phyloP scores from a whole-genome alignment of 2,113 vertebrate genomes.

The Ameiurus melas region DNA sequence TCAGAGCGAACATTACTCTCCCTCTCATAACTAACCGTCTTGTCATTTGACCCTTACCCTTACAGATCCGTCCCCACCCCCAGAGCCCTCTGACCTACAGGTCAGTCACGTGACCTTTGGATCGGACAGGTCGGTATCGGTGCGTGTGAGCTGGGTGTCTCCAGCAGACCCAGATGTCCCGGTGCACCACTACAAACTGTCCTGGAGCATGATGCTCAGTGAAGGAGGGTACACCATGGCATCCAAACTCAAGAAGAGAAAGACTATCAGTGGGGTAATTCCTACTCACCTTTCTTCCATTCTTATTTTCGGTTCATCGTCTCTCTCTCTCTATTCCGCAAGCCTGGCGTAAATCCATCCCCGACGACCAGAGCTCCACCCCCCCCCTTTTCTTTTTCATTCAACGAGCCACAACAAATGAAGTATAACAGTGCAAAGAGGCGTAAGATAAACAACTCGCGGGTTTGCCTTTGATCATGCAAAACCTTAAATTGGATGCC shows the following conservation, averaged over 20 bases:
- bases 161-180: slow-evolving; percentile 82
- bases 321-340: neutral
- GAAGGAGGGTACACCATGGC: slow-evolving; percentile 69
- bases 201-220: slow-evolving; percentile 81
- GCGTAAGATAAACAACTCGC: slow-evolving; percentile 47
- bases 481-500: slow-evolving; percentile 28
- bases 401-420: slow-evolving; percentile 52
- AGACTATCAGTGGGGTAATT: slow-evolving; percentile 79
- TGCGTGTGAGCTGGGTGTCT: slow-evolving; percentile 76
- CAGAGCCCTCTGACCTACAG: slow-evolving; percentile 78
- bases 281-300: neutral
- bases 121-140: slow-evolving; percentile 70
- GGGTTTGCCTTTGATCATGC: slow-evolving; percentile 43
- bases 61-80: slow-evolving; percentile 82
- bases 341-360: slow-evolving; percentile 19
- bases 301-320: slow-evolving; percentile 1
- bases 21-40: neutral
- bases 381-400: slow-evolving; percentile 6
- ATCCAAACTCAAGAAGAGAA: slow-evolving; percentile 82
- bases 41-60: neutral
- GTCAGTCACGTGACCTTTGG: slow-evolving; percentile 77
- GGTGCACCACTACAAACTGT: slow-evolving; percentile 87
- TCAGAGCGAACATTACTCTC: neutral
- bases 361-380: neutral
- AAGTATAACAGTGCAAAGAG: slow-evolving; percentile 46